phyloP scores from a whole-genome alignment of 2,797 vertebrate genomes.

The Ctenopoma kingsleyae region DNA sequence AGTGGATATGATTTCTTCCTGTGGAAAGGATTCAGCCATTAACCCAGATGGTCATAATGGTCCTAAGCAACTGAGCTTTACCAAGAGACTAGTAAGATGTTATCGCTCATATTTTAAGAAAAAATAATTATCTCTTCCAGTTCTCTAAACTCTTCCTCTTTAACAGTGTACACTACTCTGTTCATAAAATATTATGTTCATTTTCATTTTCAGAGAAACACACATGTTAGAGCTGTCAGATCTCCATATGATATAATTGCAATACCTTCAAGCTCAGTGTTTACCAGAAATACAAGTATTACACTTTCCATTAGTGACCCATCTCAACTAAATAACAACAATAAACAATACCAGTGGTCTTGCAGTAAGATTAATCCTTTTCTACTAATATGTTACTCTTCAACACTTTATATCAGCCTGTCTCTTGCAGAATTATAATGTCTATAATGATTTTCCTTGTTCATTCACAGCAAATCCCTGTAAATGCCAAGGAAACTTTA shows the following conservation, averaged over 20 bases:
- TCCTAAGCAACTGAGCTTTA: background rate
- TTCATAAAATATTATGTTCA: background rate
- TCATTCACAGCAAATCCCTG: constrained; percentile 59
- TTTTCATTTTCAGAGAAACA: constrained; percentile 57
- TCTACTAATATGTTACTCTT: background rate
- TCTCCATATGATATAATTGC: constrained; percentile 1
- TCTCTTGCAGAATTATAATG: background rate
- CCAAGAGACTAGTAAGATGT: constrained; percentile 24
- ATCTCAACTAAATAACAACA: accelerated
- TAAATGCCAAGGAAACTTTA: constrained; percentile 54
- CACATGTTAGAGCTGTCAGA: constrained; percentile 44
- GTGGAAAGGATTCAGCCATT: constrained; percentile 52
- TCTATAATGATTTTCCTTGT: background rate
- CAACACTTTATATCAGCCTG: background rate
- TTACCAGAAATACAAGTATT: constrained; percentile 10
- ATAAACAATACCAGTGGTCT: constrained; percentile 46
- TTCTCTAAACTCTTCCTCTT: background rate
- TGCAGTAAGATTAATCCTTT: constrained; percentile 71
- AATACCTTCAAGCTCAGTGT: constrained; percentile 25
- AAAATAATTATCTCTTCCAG: background rate
- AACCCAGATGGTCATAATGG: background rate
- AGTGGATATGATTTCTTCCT: constrained; percentile 77
- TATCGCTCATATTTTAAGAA: background rate
- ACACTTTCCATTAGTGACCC: constrained; percentile 17
- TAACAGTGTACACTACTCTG: background rate